Percentiles rank a stretch among this genome's conserved stretches.
Evolutionary conservation across 1,140 invertebrate genomes (phyloP).

Genomic region (Plodia interpunctella): DNA sequence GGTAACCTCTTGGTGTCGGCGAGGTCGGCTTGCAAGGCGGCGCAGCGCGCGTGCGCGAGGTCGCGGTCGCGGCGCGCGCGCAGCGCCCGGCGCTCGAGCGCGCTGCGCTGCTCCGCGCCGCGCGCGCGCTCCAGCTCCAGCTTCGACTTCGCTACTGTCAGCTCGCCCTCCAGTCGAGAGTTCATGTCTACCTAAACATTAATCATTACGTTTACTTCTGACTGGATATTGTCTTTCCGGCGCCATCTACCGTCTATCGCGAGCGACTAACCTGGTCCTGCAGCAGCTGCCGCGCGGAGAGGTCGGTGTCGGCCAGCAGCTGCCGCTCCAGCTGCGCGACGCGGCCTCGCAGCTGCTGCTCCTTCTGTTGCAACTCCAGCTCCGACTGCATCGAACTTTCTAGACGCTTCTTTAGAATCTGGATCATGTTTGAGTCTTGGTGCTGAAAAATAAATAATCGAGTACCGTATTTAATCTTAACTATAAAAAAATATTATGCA

Average conservation of each 20-base stretch:
- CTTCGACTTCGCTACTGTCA: slow-evolving; percentile 72
- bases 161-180: slow-evolving; percentile 70
- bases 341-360: slow-evolving; percentile 76
- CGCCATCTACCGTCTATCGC: too few relatives aligned
- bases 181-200: slow-evolving; percentile 67
- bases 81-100: slow-evolving; percentile 64
- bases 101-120: slow-evolving; percentile 60
- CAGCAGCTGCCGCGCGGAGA: slow-evolving; percentile 16
- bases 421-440: slow-evolving; percentile 80
- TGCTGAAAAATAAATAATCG: slow-evolving; percentile 51
- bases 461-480: background rate
- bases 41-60: slow-evolving; percentile 74
- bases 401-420: slow-evolving; percentile 79
- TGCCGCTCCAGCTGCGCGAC: slow-evolving; percentile 75
- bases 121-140: slow-evolving; percentile 72
- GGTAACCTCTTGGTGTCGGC: slow-evolving; percentile 72
- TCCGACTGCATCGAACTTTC: slow-evolving; percentile 80
- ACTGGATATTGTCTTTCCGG: too few relatives aligned
- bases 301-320: slow-evolving; percentile 21
- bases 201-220: background rate
- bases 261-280: slow-evolving; percentile 25
- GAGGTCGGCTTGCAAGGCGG: slow-evolving; percentile 72
- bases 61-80: slow-evolving; percentile 77
- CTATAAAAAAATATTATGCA: background rate
- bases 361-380: slow-evolving; percentile 78